A percentile compares a stretch with the other conserved stretches of the same genome.
These are phyloP conservation scores for Pluvialis apricaria DNA, from an alignment of 2,113 vertebrate species.

Conservation along the genomic window DNA sequence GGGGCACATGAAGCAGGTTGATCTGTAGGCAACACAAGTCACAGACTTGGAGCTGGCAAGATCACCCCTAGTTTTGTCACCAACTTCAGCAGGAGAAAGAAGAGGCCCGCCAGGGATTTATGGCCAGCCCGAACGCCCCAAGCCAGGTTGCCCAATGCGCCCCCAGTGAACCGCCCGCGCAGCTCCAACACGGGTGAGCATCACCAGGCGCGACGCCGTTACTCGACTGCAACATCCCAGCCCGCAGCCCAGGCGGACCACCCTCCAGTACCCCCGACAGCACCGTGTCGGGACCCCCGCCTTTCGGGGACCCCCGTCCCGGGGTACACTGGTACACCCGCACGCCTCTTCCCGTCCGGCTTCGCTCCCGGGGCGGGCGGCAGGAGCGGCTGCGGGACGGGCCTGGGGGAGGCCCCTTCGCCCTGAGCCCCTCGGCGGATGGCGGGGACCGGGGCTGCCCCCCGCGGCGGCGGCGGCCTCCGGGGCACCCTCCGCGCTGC, in stretches of 20 bases:
- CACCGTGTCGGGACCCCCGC: too few species aligned
- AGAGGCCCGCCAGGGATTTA: rapidly evolving
- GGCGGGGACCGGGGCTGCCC: too few species aligned
- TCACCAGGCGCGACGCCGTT: rapidly evolving
- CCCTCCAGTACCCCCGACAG: neutral
- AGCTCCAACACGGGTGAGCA: rapidly evolving
- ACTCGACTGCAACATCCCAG: neutral
- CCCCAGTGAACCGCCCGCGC: rapidly evolving
- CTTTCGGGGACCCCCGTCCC: too few species aligned
- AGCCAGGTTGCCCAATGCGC: rapidly evolving
- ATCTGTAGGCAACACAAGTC: neutral
- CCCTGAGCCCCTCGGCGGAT: neutral
- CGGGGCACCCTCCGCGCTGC: neutral
- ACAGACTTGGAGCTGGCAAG: neutral
- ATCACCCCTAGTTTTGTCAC: neutral
- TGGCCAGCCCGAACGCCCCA: neutral
- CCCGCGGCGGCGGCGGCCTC: neutral
- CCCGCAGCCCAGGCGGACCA: too few species aligned
- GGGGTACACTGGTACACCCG: rapidly evolving
- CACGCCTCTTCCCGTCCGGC: rapidly evolving
- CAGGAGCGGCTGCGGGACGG: neutral
- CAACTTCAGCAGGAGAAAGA: neutral
- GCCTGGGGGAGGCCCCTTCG: neutral
- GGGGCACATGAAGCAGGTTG: neutral
- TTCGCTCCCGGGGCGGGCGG: neutral